phyloP scores from a whole-genome alignment of 2,888 invertebrate species.

The Cynaeus angustus region DNA sequence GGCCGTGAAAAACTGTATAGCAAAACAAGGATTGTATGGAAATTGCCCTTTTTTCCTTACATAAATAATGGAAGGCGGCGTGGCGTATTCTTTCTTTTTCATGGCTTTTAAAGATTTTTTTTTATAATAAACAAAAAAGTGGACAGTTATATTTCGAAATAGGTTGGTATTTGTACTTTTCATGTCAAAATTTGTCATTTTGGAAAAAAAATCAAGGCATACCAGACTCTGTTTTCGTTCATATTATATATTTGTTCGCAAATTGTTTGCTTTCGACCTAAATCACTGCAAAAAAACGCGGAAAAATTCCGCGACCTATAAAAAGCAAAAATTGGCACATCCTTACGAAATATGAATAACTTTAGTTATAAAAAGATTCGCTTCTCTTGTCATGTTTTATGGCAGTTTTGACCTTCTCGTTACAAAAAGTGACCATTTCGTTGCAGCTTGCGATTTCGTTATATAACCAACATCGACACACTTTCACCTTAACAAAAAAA shows the following conservation, averaged over 20 bases:
- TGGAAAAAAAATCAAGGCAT: too few relatives aligned
- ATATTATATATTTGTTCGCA: too few relatives aligned
- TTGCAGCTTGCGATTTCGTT: neutral
- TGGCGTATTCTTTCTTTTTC: too few relatives aligned
- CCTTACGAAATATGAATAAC: neutral
- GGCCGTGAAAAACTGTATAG: neutral
- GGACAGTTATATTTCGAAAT: too few relatives aligned
- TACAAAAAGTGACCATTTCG: neutral
- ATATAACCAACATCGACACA: neutral
- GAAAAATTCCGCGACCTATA: slow-evolving; percentile 6
- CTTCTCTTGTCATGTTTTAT: slow-evolving; percentile 1
- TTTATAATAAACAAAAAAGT: too few relatives aligned
- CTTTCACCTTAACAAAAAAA: neutral
- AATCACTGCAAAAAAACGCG: neutral
- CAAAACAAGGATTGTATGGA: neutral
- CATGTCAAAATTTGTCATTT: too few relatives aligned
- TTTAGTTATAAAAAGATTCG: neutral
- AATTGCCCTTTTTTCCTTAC: neutral
- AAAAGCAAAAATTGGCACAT: neutral
- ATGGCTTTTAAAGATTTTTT: too few relatives aligned
- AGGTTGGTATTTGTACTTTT: too few relatives aligned
- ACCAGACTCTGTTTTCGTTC: too few relatives aligned
- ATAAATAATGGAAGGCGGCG: too few relatives aligned
- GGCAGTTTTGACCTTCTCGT: slow-evolving; percentile 9
- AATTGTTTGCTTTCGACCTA: too few relatives aligned